Base-by-base conservation (phyloP, 2,888 invertebrate species). In the Drosophila setosimentum region DNA sequence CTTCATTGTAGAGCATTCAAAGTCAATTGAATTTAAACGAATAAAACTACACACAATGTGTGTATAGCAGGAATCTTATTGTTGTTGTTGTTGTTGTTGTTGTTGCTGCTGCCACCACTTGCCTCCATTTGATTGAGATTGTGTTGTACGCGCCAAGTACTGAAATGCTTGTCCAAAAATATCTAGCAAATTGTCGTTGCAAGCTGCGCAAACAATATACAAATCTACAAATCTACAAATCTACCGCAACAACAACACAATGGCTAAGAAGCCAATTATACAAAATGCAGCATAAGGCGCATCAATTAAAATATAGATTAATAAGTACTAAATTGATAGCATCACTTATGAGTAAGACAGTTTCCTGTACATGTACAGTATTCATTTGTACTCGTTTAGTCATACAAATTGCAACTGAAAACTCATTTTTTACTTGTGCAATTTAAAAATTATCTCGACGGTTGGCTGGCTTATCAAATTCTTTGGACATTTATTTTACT, bases 21-120 rank as follows among this genome's bases (percentile, higher is more conserved):
- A 86, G 88, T 88, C 85, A 86, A 86, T 86, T 86, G 85, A 86
- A 88, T 86, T 86, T 86, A 88, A 86, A 88, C 88, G 85, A 85
- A 85, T 85, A 83, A 83, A 85, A 88, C 83, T 86, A 85, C 85
- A 85, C 62, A 85, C 85, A 87, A 70, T 75, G 35, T 27, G 27
- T 33, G 66, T 73, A 71, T 68, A 68, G 65, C 65, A 75, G 79
- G 69, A 75, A 73, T 82, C 69, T 73, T 77, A 70, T 74, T 77
- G 45, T 74, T 64, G 66, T 32, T 68, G 53, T 4, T 50, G 27
- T 61, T 65, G 54, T 45, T 74, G 60, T 64, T 69, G 68, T 70
- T 78, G 78, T 59, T 80, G 75, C 49, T 68, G 68, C 61, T 76
- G 76, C 60, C 71, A 73, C 73, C 82, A 78, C 81, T 83, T 86